Conservation (phyloP, 2,113 vertebrate genomes). For the Synchiropus splendidus region DNA sequence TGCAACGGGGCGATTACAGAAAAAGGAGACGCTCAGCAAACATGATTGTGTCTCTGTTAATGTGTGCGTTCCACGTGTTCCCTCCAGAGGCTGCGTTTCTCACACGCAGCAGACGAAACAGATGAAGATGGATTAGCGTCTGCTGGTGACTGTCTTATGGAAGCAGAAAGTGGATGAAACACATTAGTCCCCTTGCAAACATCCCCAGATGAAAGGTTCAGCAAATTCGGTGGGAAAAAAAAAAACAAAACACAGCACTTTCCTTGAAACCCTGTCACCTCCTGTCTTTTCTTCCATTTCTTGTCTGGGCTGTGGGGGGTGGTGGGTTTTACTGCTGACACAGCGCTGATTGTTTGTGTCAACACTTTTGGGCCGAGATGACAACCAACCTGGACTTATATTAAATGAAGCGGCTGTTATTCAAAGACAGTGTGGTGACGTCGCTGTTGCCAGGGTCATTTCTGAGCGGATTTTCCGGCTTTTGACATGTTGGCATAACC, state of each 20-base stretch:
- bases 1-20: slow-evolving; percentile 7
- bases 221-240: slow-evolving; percentile 30
- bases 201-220: slow-evolving; percentile 45
- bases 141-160: slow-evolving; percentile 30
- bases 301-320: slow-evolving; percentile 1
- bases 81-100: slow-evolving; percentile 17
- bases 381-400: too few relatives aligned
- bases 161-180: slow-evolving; percentile 30
- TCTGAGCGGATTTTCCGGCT: too few relatives aligned
- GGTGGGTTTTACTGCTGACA: slow-evolving; percentile 43
- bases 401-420: too few relatives aligned
- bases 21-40: slow-evolving; percentile 23
- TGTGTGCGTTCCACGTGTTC: not conserved
- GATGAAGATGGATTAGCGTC: slow-evolving; percentile 51
- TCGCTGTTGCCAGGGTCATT: too few relatives aligned
- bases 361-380: not conserved
- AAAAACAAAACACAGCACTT: slow-evolving; percentile 45
- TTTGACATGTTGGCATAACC: too few relatives aligned
- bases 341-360: slow-evolving; percentile 22
- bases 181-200: slow-evolving; percentile 32
- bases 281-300: slow-evolving; percentile 3
- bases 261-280: slow-evolving; percentile 9
- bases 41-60: not conserved
- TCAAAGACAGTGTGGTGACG: too few relatives aligned
- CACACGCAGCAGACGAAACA: slow-evolving; percentile 20